Conservation (phyloP, 1,140 invertebrate genomes). For the Ceratosolen fusciceps region DNA sequence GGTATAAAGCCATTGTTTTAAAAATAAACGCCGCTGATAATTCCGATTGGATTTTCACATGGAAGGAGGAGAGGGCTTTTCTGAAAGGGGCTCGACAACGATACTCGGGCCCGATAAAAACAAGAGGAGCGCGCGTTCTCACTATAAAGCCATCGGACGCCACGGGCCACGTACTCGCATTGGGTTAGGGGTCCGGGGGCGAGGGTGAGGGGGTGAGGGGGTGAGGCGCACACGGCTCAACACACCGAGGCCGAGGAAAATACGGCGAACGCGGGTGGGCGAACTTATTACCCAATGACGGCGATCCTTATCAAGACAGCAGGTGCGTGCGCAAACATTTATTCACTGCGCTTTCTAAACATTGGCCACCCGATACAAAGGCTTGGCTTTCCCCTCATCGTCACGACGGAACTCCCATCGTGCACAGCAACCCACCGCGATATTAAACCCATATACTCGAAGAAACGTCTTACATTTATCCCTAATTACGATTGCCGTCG, state of each 20-base stretch:
- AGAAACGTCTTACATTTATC: no score
- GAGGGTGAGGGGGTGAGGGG: no score
- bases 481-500: no score
- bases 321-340: slow-evolving; percentile 18
- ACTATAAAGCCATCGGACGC: not conserved
- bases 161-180: not conserved
- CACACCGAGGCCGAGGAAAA: not conserved
- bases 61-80: not conserved
- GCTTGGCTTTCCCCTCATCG: not conserved
- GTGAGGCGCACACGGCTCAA: no score
- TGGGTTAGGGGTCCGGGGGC: not conserved
- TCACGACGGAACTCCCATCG: no score
- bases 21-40: slow-evolving; percentile 5
- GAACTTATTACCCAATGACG: slow-evolving; percentile 18
- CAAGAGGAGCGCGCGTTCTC: slow-evolving; percentile 7
- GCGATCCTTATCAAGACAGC: slow-evolving; percentile 25
- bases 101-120: not conserved
- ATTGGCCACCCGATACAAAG: not conserved
- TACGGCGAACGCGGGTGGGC: not conserved
- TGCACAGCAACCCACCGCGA: no score
- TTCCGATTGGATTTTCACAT: not conserved
- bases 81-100: not conserved
- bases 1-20: not conserved
- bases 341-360: slow-evolving; percentile 33
- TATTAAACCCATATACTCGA: no score